Conservation (phyloP, 2,888 invertebrate species). For the Miltochrista miniata region DNA sequence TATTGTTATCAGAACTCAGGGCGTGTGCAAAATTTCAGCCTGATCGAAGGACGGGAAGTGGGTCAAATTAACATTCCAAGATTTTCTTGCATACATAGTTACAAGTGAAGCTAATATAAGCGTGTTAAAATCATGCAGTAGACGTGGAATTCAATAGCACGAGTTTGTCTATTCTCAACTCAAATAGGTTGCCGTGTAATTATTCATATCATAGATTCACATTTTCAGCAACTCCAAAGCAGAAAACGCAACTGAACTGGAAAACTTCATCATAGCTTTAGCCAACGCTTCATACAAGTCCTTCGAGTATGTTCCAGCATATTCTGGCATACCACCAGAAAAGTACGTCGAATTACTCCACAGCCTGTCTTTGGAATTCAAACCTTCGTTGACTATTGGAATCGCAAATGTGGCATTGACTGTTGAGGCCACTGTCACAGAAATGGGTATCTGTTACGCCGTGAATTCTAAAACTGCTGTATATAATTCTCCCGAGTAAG, state of each 20-base stretch:
- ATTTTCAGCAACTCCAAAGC: conserved; percentile 56
- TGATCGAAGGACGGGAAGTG: too few relatives aligned
- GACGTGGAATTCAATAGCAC: too few relatives aligned
- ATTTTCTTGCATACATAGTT: too few relatives aligned
- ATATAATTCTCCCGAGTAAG: conserved; percentile 83
- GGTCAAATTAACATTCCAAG: too few relatives aligned
- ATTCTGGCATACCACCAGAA: conserved; percentile 80
- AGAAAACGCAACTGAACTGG: conserved; percentile 79
- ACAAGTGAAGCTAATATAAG: too few relatives aligned
- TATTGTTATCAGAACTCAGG: too few relatives aligned
- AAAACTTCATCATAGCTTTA: conserved; percentile 81
- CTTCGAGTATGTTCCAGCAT: conserved; percentile 82
- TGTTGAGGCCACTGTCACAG: conserved; percentile 85
- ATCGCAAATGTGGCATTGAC: conserved; percentile 76
- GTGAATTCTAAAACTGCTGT: conserved; percentile 86
- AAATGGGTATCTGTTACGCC: conserved; percentile 88
- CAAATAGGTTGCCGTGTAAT: background rate
- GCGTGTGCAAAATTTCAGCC: too few relatives aligned
- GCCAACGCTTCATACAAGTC: conserved; percentile 84
- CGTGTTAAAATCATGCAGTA: too few relatives aligned
- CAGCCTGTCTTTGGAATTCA: conserved; percentile 77
- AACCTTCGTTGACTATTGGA: conserved; percentile 79
- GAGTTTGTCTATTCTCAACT: too few relatives aligned
- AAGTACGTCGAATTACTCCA: conserved; percentile 83
- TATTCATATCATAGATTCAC: too few relatives aligned